phyloP scores from a whole-genome alignment of 64 coral and sea anemone species.

The Exaiptasia diaphana region DNA sequence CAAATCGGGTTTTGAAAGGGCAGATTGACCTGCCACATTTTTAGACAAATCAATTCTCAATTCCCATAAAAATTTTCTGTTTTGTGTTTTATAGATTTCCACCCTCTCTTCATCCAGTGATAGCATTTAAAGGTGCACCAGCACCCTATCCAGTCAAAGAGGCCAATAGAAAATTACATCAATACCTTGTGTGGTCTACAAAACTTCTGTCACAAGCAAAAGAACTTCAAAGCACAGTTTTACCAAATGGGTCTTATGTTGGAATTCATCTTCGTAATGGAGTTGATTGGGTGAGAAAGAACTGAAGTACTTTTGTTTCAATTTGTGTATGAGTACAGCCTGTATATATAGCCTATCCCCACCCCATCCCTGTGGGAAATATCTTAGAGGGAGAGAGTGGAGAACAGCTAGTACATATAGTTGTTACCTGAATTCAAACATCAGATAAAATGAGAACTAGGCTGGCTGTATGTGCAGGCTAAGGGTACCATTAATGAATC shows the following conservation, averaged over 20 bases:
- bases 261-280: conserved; percentile 87
- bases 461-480: not conserved
- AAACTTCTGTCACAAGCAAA: conserved; percentile 44
- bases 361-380: too few species aligned
- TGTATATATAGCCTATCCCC: too few species aligned
- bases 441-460: not conserved
- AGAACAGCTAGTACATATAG: too few species aligned
- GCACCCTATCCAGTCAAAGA: conserved; percentile 60
- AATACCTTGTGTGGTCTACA: conserved; percentile 68
- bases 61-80: not conserved
- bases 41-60: too few species aligned
- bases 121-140: conserved; percentile 77
- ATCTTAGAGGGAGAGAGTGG: too few species aligned
- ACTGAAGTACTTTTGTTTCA: too few species aligned
- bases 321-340: too few species aligned
- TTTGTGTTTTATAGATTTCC: conserved; percentile 50
- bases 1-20: too few species aligned
- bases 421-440: not conserved
- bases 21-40: too few species aligned
- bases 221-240: conserved; percentile 10
- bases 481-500: too few species aligned
- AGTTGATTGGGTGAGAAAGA: conserved; percentile 63
- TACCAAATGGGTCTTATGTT: conserved; percentile 67
- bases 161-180: conserved; percentile 46
- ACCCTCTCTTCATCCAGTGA: conserved; percentile 60